A percentile compares a stretch with the other conserved stretches of the same genome.
phyloP scores from a whole-genome alignment of 2,797 vertebrate species.

The Sebastes steindachneri region DNA sequence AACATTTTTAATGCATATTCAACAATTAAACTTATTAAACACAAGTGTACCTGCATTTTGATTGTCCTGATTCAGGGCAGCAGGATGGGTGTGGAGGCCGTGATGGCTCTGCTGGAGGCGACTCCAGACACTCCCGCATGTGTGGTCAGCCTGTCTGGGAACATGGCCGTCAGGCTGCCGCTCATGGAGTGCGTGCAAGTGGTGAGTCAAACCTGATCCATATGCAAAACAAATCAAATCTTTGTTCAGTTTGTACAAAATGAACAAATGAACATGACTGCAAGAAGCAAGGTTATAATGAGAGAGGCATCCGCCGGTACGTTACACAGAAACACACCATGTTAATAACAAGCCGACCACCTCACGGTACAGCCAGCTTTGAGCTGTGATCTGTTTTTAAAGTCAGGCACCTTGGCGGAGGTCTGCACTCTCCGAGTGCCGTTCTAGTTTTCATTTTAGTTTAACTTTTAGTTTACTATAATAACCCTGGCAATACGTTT shows the following conservation, averaged over 20 bases:
- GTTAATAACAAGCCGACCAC: too few relatives aligned
- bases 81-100: conserved; percentile 94
- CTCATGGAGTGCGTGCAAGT: conserved; percentile 96
- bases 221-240: not conserved
- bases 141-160: conserved; percentile 94
- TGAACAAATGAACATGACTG: not conserved
- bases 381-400: too few relatives aligned
- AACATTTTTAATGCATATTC: not conserved
- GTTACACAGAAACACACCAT: too few relatives aligned
- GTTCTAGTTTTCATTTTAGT: not conserved
- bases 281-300: not conserved
- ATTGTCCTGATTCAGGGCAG: conserved; percentile 83
- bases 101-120: conserved; percentile 93
- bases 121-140: conserved; percentile 94
- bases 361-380: too few relatives aligned
- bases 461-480: not conserved
- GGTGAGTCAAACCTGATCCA: conserved; percentile 77
- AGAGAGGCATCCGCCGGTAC: too few relatives aligned
- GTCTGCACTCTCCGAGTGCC: too few relatives aligned
- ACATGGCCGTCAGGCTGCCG: conserved; percentile 91
- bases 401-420: too few relatives aligned
- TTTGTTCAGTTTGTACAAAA: not conserved
- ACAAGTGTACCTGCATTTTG: not conserved
- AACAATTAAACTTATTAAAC: not conserved
- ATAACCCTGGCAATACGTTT: not conserved